A percentile compares a stretch with the other conserved stretches of the same genome.
Evolutionary conservation across 2,113 vertebrate species (phyloP).

Genomic region (Prionailurus viverrinus): DNA sequence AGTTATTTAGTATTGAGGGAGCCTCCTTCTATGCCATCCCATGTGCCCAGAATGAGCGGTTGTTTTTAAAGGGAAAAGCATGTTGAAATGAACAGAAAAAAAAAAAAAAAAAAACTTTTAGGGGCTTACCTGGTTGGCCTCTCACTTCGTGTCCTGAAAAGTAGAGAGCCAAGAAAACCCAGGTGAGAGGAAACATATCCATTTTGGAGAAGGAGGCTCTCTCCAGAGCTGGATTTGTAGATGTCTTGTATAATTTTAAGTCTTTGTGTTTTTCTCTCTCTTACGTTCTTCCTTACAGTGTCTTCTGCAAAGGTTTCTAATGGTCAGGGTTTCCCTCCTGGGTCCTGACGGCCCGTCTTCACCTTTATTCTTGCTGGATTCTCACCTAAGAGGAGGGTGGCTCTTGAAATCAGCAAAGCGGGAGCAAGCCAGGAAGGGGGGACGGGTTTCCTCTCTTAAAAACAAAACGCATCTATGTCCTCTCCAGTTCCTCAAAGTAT

Average conservation of each 20-base stretch:
- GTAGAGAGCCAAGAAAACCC: slow-evolving; percentile 91
- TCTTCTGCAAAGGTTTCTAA: slow-evolving; percentile 72
- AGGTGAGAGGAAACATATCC: slow-evolving; percentile 92
- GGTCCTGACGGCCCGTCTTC: slow-evolving; percentile 62
- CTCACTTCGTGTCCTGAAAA: slow-evolving; percentile 86
- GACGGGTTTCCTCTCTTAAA: slow-evolving; percentile 67
- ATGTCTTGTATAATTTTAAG: slow-evolving; percentile 67
- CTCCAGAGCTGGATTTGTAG: slow-evolving; percentile 63
- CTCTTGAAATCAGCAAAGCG: slow-evolving; percentile 49
- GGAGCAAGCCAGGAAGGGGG: slow-evolving; percentile 47
- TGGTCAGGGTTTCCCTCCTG: slow-evolving; percentile 56
- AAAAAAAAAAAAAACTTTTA: slow-evolving; percentile 75
- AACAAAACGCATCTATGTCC: slow-evolving; percentile 68
- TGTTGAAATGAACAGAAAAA: slow-evolving; percentile 49
- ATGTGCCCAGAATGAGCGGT: neutral
- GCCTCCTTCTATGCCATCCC: slow-evolving; percentile 34
- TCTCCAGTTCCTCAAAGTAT: slow-evolving; percentile 82
- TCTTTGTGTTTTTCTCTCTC: slow-evolving; percentile 67
- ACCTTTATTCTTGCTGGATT: slow-evolving; percentile 63
- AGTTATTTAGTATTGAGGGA: slow-evolving; percentile 65
- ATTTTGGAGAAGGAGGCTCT: slow-evolving; percentile 83
- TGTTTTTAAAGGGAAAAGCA: slow-evolving; percentile 63
- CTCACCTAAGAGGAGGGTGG: slow-evolving; percentile 63
- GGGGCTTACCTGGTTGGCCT: slow-evolving; percentile 93
- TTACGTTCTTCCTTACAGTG: slow-evolving; percentile 60